phyloP scores from a whole-genome alignment of 2,797 vertebrate species.

The Peromyscus eremicus region DNA sequence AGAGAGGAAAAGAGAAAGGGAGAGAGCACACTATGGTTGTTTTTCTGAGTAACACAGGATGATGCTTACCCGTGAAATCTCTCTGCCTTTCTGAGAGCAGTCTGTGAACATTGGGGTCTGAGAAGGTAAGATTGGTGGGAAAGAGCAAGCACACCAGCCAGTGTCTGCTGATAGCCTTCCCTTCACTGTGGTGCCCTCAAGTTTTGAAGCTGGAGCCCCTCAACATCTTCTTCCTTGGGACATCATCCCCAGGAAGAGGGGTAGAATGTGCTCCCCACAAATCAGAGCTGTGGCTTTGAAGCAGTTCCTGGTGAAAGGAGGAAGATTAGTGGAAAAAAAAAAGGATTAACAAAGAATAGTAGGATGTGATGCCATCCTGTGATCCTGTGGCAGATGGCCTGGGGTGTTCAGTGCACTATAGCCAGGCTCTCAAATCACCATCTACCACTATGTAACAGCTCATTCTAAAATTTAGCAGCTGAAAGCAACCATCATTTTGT shows the following conservation, averaged over 20 bases:
- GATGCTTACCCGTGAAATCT: background rate
- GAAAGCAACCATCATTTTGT: background rate
- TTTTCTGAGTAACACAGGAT: constrained; percentile 23
- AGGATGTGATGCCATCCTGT: background rate
- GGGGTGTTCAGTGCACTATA: background rate
- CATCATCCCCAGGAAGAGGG: background rate
- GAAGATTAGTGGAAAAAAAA: background rate
- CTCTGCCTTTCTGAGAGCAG: background rate
- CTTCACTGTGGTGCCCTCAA: background rate
- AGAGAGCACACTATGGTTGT: background rate
- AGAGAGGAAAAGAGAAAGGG: background rate
- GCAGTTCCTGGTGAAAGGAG: background rate
- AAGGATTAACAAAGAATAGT: background rate
- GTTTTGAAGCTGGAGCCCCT: background rate
- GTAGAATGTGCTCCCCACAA: background rate
- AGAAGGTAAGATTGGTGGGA: background rate
- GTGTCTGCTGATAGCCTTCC: background rate
- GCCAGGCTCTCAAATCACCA: background rate
- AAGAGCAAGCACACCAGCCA: background rate
- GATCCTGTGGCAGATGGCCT: background rate
- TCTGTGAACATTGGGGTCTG: background rate
- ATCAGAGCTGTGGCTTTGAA: background rate
- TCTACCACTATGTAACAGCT: background rate
- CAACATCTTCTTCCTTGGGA: background rate
- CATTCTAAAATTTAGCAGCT: background rate